These are phyloP conservation scores for Frankliniella intonsa DNA, from an alignment of 2,888 invertebrate genomes.

Conservation along the genomic window DNA sequence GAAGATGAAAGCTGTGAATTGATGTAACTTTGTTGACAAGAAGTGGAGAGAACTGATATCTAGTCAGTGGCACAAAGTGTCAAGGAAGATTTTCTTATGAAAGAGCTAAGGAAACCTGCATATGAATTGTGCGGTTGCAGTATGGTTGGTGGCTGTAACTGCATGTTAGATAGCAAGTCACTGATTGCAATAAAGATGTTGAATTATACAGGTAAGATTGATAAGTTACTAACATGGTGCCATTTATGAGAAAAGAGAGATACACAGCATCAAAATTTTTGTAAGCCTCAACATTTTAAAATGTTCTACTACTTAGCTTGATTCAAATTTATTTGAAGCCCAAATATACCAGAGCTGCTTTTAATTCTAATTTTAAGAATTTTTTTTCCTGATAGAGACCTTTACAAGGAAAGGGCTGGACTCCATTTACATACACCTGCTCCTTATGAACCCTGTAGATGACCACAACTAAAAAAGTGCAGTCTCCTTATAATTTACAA, in stretches of 20 bases:
- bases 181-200: too few species aligned
- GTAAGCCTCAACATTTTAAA: too few species aligned
- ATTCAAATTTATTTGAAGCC: too few species aligned
- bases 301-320: too few species aligned
- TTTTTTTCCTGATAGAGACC: neutral
- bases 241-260: conserved; percentile 5
- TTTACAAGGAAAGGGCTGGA: neutral
- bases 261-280: neutral
- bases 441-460: conserved; percentile 15
- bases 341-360: too few species aligned
- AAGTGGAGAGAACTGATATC: too few species aligned
- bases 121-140: neutral
- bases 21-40: too few species aligned
- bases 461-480: neutral
- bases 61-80: too few species aligned
- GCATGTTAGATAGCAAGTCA: too few species aligned
- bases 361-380: neutral
- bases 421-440: neutral
- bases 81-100: neutral
- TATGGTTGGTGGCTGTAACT: too few species aligned
- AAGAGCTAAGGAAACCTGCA: neutral
- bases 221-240: neutral
- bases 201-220: too few species aligned
- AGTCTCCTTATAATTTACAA: neutral
- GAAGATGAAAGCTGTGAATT: too few species aligned